Conservation (phyloP, 1,140 invertebrate species). For the Cryptotermes secundus region DNA sequence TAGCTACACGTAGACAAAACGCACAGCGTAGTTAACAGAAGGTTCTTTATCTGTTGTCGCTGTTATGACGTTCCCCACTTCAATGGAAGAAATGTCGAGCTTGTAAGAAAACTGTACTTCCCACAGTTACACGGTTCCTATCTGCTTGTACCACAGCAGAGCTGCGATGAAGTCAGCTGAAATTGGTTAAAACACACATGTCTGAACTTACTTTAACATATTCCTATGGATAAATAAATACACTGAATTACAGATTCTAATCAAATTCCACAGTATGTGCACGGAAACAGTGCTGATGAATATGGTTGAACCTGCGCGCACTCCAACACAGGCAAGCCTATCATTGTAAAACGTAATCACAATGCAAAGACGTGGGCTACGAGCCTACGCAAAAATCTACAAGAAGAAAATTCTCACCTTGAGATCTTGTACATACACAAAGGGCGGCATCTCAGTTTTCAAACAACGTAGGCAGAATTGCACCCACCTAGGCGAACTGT, state of each 20-base stretch:
- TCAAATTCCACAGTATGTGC: background rate
- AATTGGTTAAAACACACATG: too few species aligned
- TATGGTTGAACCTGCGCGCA: background rate
- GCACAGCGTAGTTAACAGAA: too few species aligned
- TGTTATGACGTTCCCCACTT: too few species aligned
- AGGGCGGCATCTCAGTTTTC: background rate
- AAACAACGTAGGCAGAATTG: background rate
- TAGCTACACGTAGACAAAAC: too few species aligned
- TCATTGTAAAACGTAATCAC: background rate
- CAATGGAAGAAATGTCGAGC: too few species aligned
- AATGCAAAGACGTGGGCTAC: background rate
- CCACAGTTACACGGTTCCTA: too few species aligned
- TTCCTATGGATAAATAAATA: background rate
- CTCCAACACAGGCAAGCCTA: too few species aligned
- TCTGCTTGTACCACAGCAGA: too few species aligned
- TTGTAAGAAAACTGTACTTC: too few species aligned
- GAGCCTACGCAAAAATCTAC: background rate
- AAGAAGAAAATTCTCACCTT: background rate
- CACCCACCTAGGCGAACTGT: background rate
- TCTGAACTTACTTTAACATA: background rate
- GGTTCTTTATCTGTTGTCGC: too few species aligned
- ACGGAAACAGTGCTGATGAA: background rate
- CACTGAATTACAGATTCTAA: background rate
- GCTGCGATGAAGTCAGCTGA: too few species aligned
- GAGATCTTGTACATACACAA: background rate